A percentile compares a stretch with the other conserved stretches of the same genome.
Evolutionary conservation across 2,113 vertebrate genomes (phyloP).

Genomic region (Globicephala melas): DNA sequence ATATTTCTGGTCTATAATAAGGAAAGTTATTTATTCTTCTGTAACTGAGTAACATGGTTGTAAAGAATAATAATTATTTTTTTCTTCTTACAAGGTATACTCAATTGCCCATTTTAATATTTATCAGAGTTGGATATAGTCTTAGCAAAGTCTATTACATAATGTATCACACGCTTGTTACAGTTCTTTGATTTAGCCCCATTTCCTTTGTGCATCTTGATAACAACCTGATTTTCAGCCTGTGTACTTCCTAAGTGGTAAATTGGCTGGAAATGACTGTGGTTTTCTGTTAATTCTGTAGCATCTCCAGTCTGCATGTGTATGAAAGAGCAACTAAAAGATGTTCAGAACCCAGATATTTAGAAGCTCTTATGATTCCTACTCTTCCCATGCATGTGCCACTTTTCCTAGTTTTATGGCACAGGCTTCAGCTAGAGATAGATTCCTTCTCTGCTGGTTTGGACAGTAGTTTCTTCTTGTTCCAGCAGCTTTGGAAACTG

Average conservation of each 20-base stretch:
- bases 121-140: not conserved
- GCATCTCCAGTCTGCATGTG: not conserved
- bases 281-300: not conserved
- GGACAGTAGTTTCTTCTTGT: not conserved
- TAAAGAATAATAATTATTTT: not conserved
- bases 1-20: constrained; percentile 30
- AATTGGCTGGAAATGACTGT: not conserved
- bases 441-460: not conserved
- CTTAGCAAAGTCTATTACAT: not conserved
- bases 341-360: not conserved
- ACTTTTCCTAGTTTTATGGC: not conserved
- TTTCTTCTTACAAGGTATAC: not conserved
- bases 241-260: not conserved
- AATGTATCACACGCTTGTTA: not conserved
- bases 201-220: not conserved
- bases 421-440: not conserved
- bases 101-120: not conserved
- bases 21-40: constrained; percentile 18
- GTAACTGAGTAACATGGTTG: not conserved
- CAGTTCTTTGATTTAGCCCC: not conserved
- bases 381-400: accelerated
- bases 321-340: not conserved
- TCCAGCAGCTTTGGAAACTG: not conserved
- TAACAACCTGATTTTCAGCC: not conserved
- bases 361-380: not conserved